Conservation (phyloP, 2,797 vertebrate species). For the Epinephelus awoara region DNA sequence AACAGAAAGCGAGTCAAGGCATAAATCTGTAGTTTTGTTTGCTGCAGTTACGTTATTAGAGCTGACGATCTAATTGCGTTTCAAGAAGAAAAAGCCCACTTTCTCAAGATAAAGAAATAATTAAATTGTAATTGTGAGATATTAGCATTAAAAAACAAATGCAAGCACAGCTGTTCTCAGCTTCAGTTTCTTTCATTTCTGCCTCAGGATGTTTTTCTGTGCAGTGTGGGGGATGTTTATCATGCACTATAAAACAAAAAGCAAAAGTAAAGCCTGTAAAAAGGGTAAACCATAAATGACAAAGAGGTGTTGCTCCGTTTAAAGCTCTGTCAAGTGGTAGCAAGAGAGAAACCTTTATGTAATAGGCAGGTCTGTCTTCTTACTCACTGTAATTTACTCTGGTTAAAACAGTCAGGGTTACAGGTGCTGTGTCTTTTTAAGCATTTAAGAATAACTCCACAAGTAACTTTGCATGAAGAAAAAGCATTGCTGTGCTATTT, state of each 20-base stretch:
- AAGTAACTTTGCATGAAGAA: neutral
- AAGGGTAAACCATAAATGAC: neutral
- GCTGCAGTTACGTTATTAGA: no score
- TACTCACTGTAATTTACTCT: neutral
- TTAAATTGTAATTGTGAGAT: no score
- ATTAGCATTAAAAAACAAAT: no score
- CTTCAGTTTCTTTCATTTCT: slow-evolving; percentile 3
- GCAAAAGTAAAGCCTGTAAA: slow-evolving; percentile 21
- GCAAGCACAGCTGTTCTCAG: no score
- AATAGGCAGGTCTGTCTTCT: neutral
- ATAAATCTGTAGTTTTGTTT: no score
- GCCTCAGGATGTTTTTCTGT: slow-evolving; percentile 28
- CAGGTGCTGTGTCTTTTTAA: neutral
- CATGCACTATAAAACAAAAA: slow-evolving; percentile 61
- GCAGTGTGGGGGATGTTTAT: slow-evolving; percentile 6
- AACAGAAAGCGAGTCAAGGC: no score
- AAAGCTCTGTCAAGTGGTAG: slow-evolving; percentile 6
- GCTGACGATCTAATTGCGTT: no score
- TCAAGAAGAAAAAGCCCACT: no score
- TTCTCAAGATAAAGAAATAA: no score
- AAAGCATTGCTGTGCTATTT: neutral
- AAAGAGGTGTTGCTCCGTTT: neutral
- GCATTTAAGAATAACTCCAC: neutral
- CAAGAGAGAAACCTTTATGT: slow-evolving; percentile 5
- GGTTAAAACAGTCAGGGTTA: neutral